Evolutionary conservation across 2,797 vertebrate species (phyloP), one percentile per base, ranked within the genome.

Genomic region (Steatocranus sp.): DNA sequence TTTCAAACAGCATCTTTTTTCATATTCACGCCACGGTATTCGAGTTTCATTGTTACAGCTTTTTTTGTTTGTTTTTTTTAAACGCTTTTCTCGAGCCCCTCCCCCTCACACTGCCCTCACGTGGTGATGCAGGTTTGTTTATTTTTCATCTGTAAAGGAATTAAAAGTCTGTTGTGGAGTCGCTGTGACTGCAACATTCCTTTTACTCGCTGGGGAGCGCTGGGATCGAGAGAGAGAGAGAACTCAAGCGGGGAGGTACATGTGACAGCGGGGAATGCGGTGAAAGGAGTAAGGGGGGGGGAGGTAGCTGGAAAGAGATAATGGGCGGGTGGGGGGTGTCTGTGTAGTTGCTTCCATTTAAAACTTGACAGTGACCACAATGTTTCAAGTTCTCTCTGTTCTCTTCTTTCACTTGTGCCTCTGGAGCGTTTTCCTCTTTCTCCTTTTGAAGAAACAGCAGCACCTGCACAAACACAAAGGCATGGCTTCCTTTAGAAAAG

Each of bases 361-460:
- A 97, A 96, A 96, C 93, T 95, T 78, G 94, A 96, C 96, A 95
- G 95, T 96, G 95, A 96, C 92, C 95, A 95, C 94, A 96, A 96
- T 94, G 94, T 93, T 96, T 96, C 95, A 94, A 96, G 96, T 96
- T 96, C 94, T 93, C 92, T 94, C 86, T 54, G 38, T 87, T 80
- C 66, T 91, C 81, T 86, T 89, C 97, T 68, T 98, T 98, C 90
- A 99, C 96, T 99, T 99, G 95, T 98, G 98, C 89, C 98, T 97
- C 94, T 98, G 98, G 85, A 97, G 96, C 18, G 97, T 97, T 98
- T 99, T 99, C 96, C 98, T 98, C 98, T 99, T 99, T 94, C 98
- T 97, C 88, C 98, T 96, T 91, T 99, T 99, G 95, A 99, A 99
- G 96, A 99, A 99, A 94, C 98, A 99, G 96, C 98, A 99, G 97